Base-by-base conservation (phyloP, 2,113 vertebrate genomes). In the Cygnus buccinator region DNA sequence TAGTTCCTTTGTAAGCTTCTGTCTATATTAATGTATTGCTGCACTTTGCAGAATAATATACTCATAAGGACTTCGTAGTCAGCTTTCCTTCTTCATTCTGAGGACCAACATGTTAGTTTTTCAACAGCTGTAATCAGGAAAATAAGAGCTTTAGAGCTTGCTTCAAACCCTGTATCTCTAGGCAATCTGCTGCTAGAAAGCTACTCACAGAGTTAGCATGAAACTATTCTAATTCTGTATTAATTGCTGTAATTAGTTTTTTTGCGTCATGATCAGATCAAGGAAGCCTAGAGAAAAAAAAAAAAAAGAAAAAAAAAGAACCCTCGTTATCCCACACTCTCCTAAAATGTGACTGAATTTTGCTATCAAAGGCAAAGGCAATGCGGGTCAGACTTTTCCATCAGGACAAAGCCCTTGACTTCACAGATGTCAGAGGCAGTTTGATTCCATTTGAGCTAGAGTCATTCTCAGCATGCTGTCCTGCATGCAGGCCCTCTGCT, bases 181-280 rank as follows among this genome's bases (percentile, higher is more conserved):
- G 93, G 95, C 96, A 96, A 97, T 97, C 96, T 96, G 96, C 94
- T 94, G 92, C 91, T 97, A 96, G 94, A 96, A 96, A 94, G 94
- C 95, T 94, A 94, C 95, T 95, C 96, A 90, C 83, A 95, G 96
- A 96, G 91, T 95, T 96, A 96, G 94, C 91, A 96, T 95, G 96
- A 95, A 93, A 97, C 96, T 96, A 96, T 96, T 96, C 94, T 96
- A 96, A 96, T 94, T 97, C 96, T 95, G 96, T 96, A 96, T 96
- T 96, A 95, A 96, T 96, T 96, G 96, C 96, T 96, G 95, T 96
- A 96, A 95, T 97, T 97, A 96, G 94, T 26, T 96, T 96, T 96
- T 96, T 95, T 96, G 95, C 96, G 94, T 96, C 96, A 97, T 89
- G 94, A 96, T 97, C 96, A 87, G 93, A 96, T 95, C 95, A 95